These are phyloP conservation scores for Anas bahamensis DNA, from an alignment of 2,797 vertebrate genomes.

Conservation along the genomic window DNA sequence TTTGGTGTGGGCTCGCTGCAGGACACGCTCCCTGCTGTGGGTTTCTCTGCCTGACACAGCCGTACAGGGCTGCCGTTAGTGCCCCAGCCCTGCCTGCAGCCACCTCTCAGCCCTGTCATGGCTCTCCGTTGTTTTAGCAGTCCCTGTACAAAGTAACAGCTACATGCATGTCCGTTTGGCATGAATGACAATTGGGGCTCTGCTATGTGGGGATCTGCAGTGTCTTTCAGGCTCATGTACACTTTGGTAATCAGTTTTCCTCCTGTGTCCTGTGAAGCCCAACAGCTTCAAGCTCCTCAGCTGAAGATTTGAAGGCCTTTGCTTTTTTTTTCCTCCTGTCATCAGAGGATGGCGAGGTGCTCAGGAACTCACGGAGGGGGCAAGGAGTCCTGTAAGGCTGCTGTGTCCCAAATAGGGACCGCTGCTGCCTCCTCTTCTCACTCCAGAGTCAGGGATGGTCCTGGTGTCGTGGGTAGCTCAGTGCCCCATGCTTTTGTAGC, in stretches of 20 bases:
- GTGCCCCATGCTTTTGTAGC: too few relatives aligned
- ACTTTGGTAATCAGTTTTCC: not conserved
- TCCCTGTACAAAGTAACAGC: not conserved
- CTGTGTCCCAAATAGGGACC: not conserved
- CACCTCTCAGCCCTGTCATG: not conserved
- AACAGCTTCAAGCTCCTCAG: not conserved
- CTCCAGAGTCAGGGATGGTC: too few relatives aligned
- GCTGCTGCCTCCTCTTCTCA: not conserved
- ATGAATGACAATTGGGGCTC: not conserved
- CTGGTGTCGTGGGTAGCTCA: too few relatives aligned
- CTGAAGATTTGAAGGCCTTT: not conserved
- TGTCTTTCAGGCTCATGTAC: not conserved
- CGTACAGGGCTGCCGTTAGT: not conserved
- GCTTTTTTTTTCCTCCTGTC: not conserved
- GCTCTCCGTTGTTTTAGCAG: not conserved
- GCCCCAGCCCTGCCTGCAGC: slow-evolving; percentile 3
- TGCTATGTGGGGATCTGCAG: not conserved
- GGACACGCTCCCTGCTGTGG: not conserved
- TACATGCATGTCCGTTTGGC: not conserved
- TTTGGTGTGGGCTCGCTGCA: not conserved
- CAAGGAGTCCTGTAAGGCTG: not conserved
- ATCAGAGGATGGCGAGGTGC: not conserved
- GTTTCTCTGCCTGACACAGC: not conserved
- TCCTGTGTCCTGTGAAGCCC: not conserved
- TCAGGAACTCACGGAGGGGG: not conserved